Evolutionary conservation across 2,797 vertebrate genomes (phyloP).

Genomic region (Syngnathus acus): DNA sequence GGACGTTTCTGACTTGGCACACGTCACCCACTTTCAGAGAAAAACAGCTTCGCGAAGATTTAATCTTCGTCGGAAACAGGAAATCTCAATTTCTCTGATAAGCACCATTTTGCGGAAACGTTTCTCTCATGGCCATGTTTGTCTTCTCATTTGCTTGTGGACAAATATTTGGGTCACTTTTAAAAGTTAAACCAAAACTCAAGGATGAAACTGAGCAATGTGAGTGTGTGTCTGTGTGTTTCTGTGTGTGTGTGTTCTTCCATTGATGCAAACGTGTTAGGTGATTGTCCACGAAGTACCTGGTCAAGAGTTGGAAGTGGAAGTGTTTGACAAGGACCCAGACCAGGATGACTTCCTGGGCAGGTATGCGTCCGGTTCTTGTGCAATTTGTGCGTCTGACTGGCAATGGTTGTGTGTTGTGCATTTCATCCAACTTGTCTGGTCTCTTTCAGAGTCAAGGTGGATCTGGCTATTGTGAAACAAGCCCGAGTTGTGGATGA

Average conservation of each 20-base stretch:
- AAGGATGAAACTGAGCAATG: no score
- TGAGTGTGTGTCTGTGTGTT: constrained; percentile 27
- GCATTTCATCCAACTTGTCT: neutral
- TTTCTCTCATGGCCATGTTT: constrained; percentile 17
- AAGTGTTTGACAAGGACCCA: constrained; percentile 93
- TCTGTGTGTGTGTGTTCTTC: constrained; percentile 38
- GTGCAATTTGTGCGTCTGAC: constrained; percentile 38
- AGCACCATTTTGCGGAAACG: constrained; percentile 21
- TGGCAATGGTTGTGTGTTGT: neutral
- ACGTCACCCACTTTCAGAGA: constrained; percentile 5
- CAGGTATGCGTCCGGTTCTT: constrained; percentile 73
- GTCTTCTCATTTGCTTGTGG: constrained; percentile 1
- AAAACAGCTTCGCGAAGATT: constrained; percentile 25
- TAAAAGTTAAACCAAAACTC: neutral
- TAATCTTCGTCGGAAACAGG: constrained; percentile 34
- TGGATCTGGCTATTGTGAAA: constrained; percentile 85
- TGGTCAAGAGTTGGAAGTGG: constrained; percentile 90
- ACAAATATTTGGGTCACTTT: neutral
- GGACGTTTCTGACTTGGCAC: constrained; percentile 10
- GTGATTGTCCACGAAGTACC: constrained; percentile 93
- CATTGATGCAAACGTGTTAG: constrained; percentile 65
- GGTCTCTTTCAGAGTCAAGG: constrained; percentile 71
- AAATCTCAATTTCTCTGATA: constrained; percentile 35
- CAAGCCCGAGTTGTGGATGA: constrained; percentile 79
- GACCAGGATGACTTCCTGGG: constrained; percentile 95